Percentiles rank a stretch among this genome's conserved stretches.
phyloP scores from a whole-genome alignment of 2,888 invertebrate species.

The Chrysolina oricalcia region DNA sequence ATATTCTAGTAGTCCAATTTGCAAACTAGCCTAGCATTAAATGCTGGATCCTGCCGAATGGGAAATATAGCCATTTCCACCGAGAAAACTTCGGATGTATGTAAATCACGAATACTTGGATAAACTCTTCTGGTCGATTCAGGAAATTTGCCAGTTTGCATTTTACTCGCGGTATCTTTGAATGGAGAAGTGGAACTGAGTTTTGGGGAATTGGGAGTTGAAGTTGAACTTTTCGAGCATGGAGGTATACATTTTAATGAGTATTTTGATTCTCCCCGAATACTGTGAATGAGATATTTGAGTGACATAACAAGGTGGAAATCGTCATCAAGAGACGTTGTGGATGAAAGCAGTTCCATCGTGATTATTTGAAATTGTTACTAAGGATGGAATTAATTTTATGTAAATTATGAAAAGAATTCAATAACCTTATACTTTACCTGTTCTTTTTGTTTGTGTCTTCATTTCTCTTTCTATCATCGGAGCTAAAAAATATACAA shows the following conservation, averaged over 20 bases:
- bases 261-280: constrained; percentile 13
- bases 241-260: constrained; percentile 6
- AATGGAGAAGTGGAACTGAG: constrained; percentile 22
- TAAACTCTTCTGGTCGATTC: constrained; percentile 27
- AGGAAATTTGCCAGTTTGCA: constrained; percentile 30
- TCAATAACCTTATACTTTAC: too few species aligned
- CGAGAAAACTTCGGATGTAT: constrained; percentile 22
- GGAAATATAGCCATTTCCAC: constrained; percentile 34
- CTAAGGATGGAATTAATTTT: too few species aligned
- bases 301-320: neutral
- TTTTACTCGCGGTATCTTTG: constrained; percentile 29
- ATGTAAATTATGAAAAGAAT: too few species aligned
- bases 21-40: constrained; percentile 41
- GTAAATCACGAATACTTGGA: constrained; percentile 28
- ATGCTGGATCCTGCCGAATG: constrained; percentile 40
- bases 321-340: neutral
- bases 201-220: constrained; percentile 12
- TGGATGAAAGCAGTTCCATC: neutral
- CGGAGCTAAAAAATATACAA: too few species aligned
- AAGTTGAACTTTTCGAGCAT: constrained; percentile 15
- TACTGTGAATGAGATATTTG: neutral
- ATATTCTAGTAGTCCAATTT: constrained; percentile 47
- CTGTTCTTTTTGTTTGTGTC: too few species aligned
- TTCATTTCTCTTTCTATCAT: too few species aligned
- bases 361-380: too few species aligned